These are phyloP conservation scores for Lacanobia wlatinum DNA, from an alignment of 2,888 invertebrate species.

Conservation along the genomic window DNA sequence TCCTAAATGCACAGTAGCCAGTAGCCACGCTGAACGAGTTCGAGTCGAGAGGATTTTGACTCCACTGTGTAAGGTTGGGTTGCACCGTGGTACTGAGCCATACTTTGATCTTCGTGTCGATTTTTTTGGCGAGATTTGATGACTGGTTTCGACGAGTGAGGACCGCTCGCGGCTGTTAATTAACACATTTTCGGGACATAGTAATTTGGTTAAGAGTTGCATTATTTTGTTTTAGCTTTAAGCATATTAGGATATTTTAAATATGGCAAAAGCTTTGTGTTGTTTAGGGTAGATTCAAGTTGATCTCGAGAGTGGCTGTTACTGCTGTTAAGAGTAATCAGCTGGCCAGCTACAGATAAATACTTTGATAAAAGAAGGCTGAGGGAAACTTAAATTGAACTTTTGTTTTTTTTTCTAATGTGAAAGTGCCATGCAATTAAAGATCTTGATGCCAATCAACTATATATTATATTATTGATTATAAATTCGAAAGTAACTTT, in stretches of 20 bases:
- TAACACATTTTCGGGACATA: conserved; percentile 79
- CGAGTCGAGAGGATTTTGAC: conserved; percentile 84
- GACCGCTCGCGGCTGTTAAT: conserved; percentile 81
- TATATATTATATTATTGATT: too few species aligned
- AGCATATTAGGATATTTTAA: not conserved
- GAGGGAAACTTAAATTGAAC: too few species aligned
- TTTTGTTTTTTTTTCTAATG: not conserved
- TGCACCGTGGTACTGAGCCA: conserved; percentile 81
- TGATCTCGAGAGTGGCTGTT: not conserved
- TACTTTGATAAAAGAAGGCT: not conserved
- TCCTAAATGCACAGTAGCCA: conserved; percentile 86
- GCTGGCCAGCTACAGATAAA: not conserved
- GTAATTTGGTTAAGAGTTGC: conserved; percentile 70
- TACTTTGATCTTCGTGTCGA: conserved; percentile 82
- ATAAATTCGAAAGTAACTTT: too few species aligned
- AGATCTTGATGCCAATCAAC: not conserved
- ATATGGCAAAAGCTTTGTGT: not conserved
- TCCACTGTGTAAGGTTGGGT: conserved; percentile 84
- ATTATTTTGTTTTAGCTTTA: conserved; percentile 40
- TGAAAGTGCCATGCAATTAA: too few species aligned
- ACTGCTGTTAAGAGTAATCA: not conserved
- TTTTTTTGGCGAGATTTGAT: conserved; percentile 84
- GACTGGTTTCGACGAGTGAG: conserved; percentile 82
- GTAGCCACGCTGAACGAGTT: conserved; percentile 86
- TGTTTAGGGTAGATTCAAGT: conserved; percentile 2